These are phyloP conservation scores for Meloidogyne exigua DNA, from an alignment of 1,140 invertebrate genomes.

Conservation along the genomic window DNA sequence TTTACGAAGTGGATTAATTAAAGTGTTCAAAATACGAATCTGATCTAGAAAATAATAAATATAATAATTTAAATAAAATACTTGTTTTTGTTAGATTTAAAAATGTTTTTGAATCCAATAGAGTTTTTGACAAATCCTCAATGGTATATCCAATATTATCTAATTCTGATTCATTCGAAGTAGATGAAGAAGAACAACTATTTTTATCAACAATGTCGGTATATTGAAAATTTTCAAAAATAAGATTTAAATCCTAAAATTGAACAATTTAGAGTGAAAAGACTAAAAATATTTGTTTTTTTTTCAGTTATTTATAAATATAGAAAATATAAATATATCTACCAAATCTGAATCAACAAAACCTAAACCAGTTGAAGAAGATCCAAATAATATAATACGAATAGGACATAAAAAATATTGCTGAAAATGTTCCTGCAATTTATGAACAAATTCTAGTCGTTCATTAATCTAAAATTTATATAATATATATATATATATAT, in stretches of 20 bases:
- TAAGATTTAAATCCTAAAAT: conserved; percentile 25
- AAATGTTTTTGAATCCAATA: background rate
- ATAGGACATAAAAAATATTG: conserved; percentile 23
- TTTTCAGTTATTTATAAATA: too few species aligned
- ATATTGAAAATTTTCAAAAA: conserved; percentile 18
- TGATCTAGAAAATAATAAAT: conserved; percentile 17
- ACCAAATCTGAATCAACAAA: conserved; percentile 45
- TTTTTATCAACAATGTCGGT: background rate
- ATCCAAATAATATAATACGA: conserved; percentile 31
- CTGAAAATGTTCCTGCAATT: conserved; percentile 27
- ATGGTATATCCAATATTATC: background rate
- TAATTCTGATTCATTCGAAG: background rate
- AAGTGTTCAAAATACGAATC: conserved; percentile 34
- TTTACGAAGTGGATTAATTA: conserved; percentile 36
- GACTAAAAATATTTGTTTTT: too few species aligned
- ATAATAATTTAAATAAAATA: background rate
- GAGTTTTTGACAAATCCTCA: background rate
- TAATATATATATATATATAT: too few species aligned
- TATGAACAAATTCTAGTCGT: conserved; percentile 24
- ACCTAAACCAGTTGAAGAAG: conserved; percentile 36
- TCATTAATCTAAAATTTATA: conserved; percentile 29
- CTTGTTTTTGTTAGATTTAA: conserved; percentile 11
- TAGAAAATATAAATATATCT: conserved; percentile 10
- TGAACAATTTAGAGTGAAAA: too few species aligned
- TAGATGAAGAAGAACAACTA: conserved; percentile 7